Evolutionary conservation across 2,888 invertebrate species (phyloP).

Genomic region (Beris chalybata): DNA sequence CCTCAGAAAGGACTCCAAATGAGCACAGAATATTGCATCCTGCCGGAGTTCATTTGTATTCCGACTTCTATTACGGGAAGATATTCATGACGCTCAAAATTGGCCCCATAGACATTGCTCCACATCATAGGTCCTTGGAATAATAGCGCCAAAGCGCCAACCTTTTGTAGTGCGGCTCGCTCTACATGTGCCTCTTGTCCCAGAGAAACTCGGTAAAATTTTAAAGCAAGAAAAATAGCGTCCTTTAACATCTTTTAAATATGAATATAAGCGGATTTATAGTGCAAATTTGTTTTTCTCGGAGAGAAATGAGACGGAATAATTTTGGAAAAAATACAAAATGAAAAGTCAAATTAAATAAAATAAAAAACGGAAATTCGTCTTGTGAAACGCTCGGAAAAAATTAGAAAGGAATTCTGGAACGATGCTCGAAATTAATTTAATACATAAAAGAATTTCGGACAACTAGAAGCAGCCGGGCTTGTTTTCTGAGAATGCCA

Average conservation of each 20-base stretch:
- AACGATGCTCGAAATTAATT: slow-evolving; percentile 29
- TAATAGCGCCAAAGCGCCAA: neutral
- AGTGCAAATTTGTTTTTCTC: slow-evolving; percentile 29
- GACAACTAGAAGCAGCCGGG: slow-evolving; percentile 1
- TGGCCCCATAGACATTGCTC: slow-evolving; percentile 19
- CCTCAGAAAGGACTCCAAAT: slow-evolving; percentile 20
- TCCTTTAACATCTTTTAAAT: slow-evolving; percentile 23
- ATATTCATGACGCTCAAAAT: slow-evolving; percentile 17
- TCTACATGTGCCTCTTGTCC: neutral
- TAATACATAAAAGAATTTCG: slow-evolving; percentile 9
- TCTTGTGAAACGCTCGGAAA: slow-evolving; percentile 19
- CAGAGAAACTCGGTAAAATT: slow-evolving; percentile 10
- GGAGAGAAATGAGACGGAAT: slow-evolving; percentile 5
- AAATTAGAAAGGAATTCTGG: slow-evolving; percentile 5
- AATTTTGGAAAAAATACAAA: neutral
- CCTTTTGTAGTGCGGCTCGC: neutral
- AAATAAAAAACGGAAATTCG: neutral
- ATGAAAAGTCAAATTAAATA: neutral
- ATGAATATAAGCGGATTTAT: slow-evolving; percentile 25
- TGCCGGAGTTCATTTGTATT: slow-evolving; percentile 30
- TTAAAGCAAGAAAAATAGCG: slow-evolving; percentile 26
- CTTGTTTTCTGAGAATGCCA: neutral
- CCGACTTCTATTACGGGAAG: slow-evolving; percentile 24
- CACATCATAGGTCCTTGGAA: slow-evolving; percentile 18
- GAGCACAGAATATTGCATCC: neutral